Percentiles rank a stretch among this genome's conserved stretches.
These are phyloP conservation scores for Yoshiicerus persimilis DNA, from an alignment of 1,140 invertebrate genomes.

Conservation along the genomic window DNA sequence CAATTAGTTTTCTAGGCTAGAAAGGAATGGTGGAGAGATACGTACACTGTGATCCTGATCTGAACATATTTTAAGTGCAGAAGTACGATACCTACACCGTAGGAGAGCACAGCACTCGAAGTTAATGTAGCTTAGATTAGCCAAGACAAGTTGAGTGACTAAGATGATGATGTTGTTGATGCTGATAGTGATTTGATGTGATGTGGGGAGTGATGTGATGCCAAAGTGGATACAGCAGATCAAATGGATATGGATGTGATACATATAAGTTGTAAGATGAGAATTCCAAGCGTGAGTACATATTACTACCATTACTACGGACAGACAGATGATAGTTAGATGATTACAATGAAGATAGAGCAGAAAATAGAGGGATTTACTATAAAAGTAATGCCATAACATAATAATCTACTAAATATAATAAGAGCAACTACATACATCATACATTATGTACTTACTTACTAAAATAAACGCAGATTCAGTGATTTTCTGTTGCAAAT, in stretches of 20 bases:
- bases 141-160: background rate
- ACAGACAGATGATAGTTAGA: background rate
- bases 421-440: background rate
- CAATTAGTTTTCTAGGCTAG: background rate
- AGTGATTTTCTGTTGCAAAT: background rate
- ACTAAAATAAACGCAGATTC: background rate
- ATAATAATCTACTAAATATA: background rate
- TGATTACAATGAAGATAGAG: background rate
- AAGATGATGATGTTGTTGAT: slow-evolving; percentile 8
- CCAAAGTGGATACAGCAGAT: slow-evolving; percentile 6
- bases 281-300: background rate
- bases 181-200: background rate
- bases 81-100: background rate
- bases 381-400: background rate
- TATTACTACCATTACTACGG: background rate
- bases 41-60: background rate
- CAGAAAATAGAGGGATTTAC: background rate
- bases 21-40: background rate
- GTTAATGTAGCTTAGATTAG: background rate
- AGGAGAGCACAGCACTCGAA: too few species aligned
- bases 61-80: background rate
- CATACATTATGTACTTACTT: background rate
- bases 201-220: slow-evolving; percentile 11
- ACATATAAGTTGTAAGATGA: background rate
- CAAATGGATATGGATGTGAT: background rate